phyloP scores from a whole-genome alignment of 2,113 vertebrate species.

The Bos taurus region DNA sequence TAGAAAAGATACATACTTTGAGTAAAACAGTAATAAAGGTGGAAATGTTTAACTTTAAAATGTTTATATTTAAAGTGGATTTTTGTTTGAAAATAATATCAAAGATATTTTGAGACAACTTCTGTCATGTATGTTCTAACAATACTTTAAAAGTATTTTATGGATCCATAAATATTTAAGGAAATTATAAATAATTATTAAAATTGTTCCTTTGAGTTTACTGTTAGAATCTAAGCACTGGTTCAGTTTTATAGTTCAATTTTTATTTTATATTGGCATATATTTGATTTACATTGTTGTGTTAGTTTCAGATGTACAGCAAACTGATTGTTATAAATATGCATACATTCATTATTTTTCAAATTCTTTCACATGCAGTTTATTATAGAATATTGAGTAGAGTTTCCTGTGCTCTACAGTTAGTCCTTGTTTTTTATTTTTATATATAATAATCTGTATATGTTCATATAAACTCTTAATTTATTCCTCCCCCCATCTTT shows the following conservation, averaged over 20 bases:
- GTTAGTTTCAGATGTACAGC: neutral
- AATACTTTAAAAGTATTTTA: neutral
- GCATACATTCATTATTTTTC: neutral
- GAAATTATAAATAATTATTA: neutral
- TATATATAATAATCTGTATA: neutral
- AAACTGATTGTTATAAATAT: neutral
- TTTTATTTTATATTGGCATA: neutral
- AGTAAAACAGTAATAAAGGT: neutral
- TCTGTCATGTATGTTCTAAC: neutral
- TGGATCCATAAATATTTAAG: neutral
- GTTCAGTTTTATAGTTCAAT: neutral
- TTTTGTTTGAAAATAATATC: constrained; percentile 13
- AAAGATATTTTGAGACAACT: neutral
- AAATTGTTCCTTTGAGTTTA: neutral
- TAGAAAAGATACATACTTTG: neutral
- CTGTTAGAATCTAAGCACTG: neutral
- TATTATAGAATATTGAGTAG: neutral
- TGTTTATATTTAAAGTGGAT: neutral
- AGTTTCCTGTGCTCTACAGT: neutral
- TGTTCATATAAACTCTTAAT: neutral
- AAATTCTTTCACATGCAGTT: neutral
- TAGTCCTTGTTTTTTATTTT: neutral
- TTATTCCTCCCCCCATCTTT: neutral
- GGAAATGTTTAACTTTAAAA: neutral
- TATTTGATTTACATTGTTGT: neutral